These are phyloP conservation scores for Amphipyra tragopoginis DNA, from an alignment of 2,888 invertebrate genomes.

Conservation along the genomic window DNA sequence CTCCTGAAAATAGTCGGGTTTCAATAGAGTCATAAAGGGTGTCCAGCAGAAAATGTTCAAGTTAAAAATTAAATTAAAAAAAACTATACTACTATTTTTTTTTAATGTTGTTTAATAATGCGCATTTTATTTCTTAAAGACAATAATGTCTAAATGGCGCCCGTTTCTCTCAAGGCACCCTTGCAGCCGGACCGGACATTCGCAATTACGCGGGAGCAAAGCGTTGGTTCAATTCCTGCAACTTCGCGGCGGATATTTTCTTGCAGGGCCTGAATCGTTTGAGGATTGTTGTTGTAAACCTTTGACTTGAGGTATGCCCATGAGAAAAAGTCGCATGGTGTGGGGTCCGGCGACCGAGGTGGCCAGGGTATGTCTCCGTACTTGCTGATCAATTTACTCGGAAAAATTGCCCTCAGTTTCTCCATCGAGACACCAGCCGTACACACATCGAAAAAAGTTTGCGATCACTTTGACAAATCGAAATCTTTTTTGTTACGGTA, in stretches of 20 bases:
- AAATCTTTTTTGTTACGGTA: no score
- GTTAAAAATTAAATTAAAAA: no score
- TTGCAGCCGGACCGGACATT: background rate
- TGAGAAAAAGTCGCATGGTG: conserved; percentile 44
- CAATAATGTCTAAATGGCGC: background rate
- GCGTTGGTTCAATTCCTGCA: background rate
- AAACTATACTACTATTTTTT: no score
- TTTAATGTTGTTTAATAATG: no score
- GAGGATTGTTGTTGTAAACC: conserved; percentile 1
- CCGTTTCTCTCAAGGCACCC: background rate
- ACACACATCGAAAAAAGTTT: no score
- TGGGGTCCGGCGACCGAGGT: conserved; percentile 55
- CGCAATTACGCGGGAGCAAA: no score
- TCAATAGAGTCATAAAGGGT: no score
- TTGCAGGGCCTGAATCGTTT: background rate
- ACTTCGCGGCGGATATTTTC: conserved; percentile 4
- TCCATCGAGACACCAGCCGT: conserved; percentile 1
- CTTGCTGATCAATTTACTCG: conserved; percentile 37
- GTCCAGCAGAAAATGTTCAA: no score
- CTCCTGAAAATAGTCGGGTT: no score
- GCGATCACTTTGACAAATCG: no score
- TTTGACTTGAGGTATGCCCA: background rate
- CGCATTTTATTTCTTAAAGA: conserved; percentile 3
- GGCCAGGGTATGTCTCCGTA: conserved; percentile 52
- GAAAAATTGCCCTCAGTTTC: conserved; percentile 2